Percentiles rank a stretch among this genome's conserved stretches.
phyloP scores from a whole-genome alignment of 2,113 vertebrate species.

The Rhagologus leucostigma region DNA sequence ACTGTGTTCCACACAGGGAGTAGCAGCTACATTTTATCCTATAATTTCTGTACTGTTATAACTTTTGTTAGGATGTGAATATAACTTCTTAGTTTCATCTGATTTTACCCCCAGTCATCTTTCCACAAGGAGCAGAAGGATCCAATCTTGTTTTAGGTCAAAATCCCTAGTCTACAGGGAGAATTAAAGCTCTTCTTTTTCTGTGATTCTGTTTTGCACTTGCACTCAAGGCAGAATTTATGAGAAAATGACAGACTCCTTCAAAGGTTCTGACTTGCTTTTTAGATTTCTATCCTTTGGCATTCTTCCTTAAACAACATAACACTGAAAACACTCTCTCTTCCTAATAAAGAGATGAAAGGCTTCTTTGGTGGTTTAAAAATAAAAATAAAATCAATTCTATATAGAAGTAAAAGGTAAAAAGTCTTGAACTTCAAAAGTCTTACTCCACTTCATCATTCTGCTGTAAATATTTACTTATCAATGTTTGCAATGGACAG shows the following conservation, averaged over 20 bases:
- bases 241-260: neutral
- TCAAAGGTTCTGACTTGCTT: neutral
- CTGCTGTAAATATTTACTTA: neutral
- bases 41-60: neutral
- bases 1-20: neutral
- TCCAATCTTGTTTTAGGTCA: neutral
- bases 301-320: neutral
- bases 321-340: neutral
- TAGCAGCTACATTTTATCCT: neutral
- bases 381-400: neutral
- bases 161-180: neutral
- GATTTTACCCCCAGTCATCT: neutral
- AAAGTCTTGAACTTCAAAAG: neutral
- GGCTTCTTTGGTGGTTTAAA: neutral
- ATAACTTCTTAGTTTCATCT: neutral
- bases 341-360: neutral
- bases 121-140: neutral
- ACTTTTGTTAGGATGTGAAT: neutral
- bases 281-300: neutral
- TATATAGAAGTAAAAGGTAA: neutral
- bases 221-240: neutral
- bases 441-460: neutral
- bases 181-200: neutral
- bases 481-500: neutral
- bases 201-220: neutral